Base-by-base conservation (phyloP, 2,888 invertebrate species). In the Orthosia gracilis region DNA sequence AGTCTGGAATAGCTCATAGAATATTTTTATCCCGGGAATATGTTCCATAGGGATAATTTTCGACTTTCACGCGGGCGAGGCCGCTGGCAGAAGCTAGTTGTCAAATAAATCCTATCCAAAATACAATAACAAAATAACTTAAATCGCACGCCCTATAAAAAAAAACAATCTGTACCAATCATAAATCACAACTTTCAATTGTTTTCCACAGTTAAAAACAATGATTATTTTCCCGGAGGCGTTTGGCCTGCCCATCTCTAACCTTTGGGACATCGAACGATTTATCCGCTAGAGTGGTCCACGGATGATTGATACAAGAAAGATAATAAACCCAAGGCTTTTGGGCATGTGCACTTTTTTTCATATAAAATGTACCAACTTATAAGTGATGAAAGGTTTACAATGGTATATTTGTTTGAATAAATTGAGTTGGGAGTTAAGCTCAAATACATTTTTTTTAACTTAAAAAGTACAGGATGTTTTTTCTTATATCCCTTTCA, bases 181-280 rank as follows among this genome's bases (percentile, higher is more conserved):
- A 26, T 49, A 18, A 23, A 59, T 55, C 31, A n/a, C 52, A 63
- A 26, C 18, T 18, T 80, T 80, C 50, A n/a, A 45, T 54, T 66
- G 81, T 81, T 76, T 76, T 54, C 17, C 61, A 18, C 55, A 12
- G 52, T 64, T 59, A 64, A n/a, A 21, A 68, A 59, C 57, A 57
- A 81, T 64, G 31, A 64, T 64, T 78, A 66, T 72, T 31, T 71
- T 68, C 68, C 40, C 54, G 21, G 21, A 59, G 54, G 72, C 69
- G 72, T 50, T 61, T 58, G 76, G 62, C n/a, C 50, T 54, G 26
- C 50, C 68, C 65, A 70, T 67, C 72, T 69, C 58, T 78, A 58
- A 84, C 87, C 83, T 85, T 86, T 76, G 57, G 64, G 80, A 89
- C 82, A 77, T 89, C 87, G 88, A 89, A 89, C 76, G 84, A 74